These are phyloP conservation scores for Parnassius smintheus DNA, from an alignment of 2,888 invertebrate genomes.

Conservation along the genomic window DNA sequence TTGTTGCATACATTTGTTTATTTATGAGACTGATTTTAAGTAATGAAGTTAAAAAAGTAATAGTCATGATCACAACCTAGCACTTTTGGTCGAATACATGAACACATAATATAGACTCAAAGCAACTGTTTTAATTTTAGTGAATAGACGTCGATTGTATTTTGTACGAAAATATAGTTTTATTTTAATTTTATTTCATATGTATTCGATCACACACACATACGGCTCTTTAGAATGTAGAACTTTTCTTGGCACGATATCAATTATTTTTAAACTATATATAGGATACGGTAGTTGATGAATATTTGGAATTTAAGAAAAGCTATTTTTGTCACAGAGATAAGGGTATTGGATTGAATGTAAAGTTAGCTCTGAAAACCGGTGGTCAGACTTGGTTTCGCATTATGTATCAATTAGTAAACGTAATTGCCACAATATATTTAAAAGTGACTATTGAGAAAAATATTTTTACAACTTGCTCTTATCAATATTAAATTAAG, in stretches of 20 bases:
- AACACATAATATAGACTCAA: background rate
- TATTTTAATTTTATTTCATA: background rate
- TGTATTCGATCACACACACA: background rate
- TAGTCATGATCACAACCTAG: constrained; percentile 51
- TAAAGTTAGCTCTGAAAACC: constrained; percentile 61
- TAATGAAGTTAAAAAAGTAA: constrained; percentile 60
- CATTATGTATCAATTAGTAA: background rate
- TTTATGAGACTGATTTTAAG: constrained; percentile 79
- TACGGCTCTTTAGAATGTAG: constrained; percentile 12
- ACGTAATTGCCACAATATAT: background rate
- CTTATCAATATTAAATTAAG: background rate
- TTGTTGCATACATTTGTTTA: constrained; percentile 47
- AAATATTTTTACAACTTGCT: constrained; percentile 3
- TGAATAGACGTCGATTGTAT: background rate
- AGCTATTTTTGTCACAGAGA: constrained; percentile 77
- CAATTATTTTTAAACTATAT: constrained; percentile 63
- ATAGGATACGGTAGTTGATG: constrained; percentile 53
- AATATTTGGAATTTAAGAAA: constrained; percentile 60
- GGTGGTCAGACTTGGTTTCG: constrained; percentile 60
- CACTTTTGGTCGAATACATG: constrained; percentile 30
- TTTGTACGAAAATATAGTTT: background rate
- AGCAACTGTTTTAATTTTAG: too few species aligned
- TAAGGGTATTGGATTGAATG: constrained; percentile 45
- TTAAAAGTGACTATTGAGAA: background rate
- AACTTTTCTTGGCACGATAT: constrained; percentile 37